These are phyloP conservation scores for Arge pagana DNA, from an alignment of 2,888 invertebrate species.

Conservation along the genomic window DNA sequence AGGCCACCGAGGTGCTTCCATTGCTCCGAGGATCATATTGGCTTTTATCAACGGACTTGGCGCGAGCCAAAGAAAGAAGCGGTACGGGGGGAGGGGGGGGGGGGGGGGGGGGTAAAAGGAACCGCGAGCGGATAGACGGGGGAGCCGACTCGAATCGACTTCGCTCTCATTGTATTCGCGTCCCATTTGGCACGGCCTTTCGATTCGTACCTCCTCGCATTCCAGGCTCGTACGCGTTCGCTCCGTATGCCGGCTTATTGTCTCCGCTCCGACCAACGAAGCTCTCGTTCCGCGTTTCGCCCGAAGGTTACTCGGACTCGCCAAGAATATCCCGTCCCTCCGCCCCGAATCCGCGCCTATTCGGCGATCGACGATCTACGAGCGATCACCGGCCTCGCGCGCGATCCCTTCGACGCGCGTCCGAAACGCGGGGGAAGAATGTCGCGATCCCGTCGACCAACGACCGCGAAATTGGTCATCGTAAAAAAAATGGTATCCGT, in stretches of 20 bases:
- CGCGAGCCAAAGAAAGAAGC: conserved; percentile 41
- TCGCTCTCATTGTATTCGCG: conserved; percentile 46
- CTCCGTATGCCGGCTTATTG: conserved; percentile 41
- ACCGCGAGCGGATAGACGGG: too few species aligned
- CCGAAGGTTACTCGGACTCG: conserved; percentile 1
- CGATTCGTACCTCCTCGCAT: conserved; percentile 45
- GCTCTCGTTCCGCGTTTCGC: conserved; percentile 30
- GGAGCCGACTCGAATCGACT: conserved; percentile 27
- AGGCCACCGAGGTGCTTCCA: conserved; percentile 35
- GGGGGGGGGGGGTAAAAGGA: too few species aligned
- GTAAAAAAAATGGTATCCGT: conserved; percentile 39
- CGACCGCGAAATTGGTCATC: conserved; percentile 23
- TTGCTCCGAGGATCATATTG: conserved; percentile 48
- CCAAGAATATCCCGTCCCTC: background rate
- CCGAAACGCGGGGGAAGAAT: background rate
- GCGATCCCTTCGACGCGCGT: too few species aligned
- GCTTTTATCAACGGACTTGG: conserved; percentile 47
- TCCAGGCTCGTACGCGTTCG: conserved; percentile 38
- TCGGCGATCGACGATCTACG: too few species aligned
- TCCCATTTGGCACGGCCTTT: conserved; percentile 50
- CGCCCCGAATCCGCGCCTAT: too few species aligned
- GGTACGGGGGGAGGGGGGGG: too few species aligned
- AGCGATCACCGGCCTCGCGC: too few species aligned
- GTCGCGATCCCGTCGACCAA: conserved; percentile 9
- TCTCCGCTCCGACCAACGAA: conserved; percentile 36